A percentile compares a stretch with the other conserved stretches of the same genome.
Conservation (phyloP, 2,113 vertebrate genomes). For the Chinchilla lanigera region DNA sequence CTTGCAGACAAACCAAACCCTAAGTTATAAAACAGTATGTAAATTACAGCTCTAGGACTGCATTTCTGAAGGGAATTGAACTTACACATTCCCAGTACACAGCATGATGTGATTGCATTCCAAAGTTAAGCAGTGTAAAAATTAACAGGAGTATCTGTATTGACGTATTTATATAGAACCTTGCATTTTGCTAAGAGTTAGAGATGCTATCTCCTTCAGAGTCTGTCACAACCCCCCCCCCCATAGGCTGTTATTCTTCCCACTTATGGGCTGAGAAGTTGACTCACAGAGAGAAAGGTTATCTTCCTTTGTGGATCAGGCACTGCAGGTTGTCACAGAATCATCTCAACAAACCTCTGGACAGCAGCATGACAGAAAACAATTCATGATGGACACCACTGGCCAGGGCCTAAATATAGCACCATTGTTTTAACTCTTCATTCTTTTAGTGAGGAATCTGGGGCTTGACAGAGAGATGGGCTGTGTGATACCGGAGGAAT, state of each 20-base stretch:
- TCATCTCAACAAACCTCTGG: constrained; percentile 5
- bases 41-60: neutral
- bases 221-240: neutral
- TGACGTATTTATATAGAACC: neutral
- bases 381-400: neutral
- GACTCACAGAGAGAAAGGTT: constrained; percentile 18
- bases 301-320: neutral
- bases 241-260: neutral
- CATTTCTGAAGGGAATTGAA: constrained; percentile 34
- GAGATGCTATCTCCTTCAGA: constrained; percentile 38
- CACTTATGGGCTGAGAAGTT: neutral
- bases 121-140: constrained; percentile 34
- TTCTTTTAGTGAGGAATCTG: constrained; percentile 29
- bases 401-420: neutral
- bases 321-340: neutral
- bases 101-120: constrained; percentile 44
- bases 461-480: neutral
- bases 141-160: neutral
- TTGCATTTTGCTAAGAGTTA: constrained; percentile 28
- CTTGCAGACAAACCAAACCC: neutral
- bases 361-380: neutral
- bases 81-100: neutral
- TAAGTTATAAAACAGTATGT: neutral
- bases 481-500: neutral
- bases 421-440: neutral